Conservation (phyloP, 2,888 invertebrate species). For the Dynastes maya region DNA sequence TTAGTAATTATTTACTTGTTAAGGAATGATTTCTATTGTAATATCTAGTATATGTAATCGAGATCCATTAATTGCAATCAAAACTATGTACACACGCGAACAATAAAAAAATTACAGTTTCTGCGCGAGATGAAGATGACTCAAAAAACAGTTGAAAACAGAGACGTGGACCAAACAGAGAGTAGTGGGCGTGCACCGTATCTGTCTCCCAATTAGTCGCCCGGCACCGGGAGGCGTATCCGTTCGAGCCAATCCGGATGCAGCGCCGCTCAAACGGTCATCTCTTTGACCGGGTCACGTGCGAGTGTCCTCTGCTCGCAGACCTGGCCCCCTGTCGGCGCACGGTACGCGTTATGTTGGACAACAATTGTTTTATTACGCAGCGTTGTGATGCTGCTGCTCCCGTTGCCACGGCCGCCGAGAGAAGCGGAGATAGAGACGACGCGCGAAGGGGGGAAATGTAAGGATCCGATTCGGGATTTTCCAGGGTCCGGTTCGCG, state of each 20-base stretch:
- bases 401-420: neutral
- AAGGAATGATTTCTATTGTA: no score
- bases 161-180: constrained; percentile 58
- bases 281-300: constrained; percentile 53
- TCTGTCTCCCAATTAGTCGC: constrained; percentile 59
- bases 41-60: no score
- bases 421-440: neutral
- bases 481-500: constrained; percentile 2
- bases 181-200: constrained; percentile 53
- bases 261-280: constrained; percentile 56
- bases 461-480: constrained; percentile 25
- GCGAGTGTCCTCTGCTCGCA: constrained; percentile 47
- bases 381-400: neutral
- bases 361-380: constrained; percentile 51
- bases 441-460: constrained; percentile 14
- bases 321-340: constrained; percentile 23
- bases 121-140: neutral
- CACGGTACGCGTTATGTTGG: constrained; percentile 39
- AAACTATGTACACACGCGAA: no score
- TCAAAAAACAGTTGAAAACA: constrained; percentile 26
- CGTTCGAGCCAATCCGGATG: constrained; percentile 58
- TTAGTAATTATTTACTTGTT: no score
- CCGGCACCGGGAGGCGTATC: constrained; percentile 57
- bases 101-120: no score
- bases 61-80: no score